These are phyloP conservation scores for Andricus grossulariae DNA, from an alignment of 1,140 invertebrate species.

Conservation along the genomic window DNA sequence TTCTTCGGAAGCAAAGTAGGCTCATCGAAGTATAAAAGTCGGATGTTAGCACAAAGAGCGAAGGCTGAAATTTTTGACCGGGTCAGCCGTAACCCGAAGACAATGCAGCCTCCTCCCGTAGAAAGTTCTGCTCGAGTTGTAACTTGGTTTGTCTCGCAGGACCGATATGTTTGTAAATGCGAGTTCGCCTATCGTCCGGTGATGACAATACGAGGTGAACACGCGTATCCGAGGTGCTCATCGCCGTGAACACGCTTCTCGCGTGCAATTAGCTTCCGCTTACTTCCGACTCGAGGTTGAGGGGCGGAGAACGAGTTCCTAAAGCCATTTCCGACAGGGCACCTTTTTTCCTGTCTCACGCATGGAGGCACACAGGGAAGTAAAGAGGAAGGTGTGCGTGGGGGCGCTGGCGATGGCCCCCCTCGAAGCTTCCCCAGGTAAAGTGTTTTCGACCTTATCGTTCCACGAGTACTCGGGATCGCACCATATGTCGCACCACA, in stretches of 20 bases:
- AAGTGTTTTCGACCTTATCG: constrained; percentile 60
- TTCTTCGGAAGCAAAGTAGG: too few relatives aligned
- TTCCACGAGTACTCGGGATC: constrained; percentile 49
- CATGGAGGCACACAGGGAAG: constrained; percentile 66
- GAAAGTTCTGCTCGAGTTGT: constrained; percentile 42
- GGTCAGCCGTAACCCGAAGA: constrained; percentile 56
- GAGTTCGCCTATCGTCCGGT: constrained; percentile 27
- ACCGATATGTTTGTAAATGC: constrained; percentile 1
- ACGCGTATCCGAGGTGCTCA: constrained; percentile 48
- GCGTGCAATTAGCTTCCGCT: constrained; percentile 68
- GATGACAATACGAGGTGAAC: constrained; percentile 41
- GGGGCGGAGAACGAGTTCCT: constrained; percentile 58
- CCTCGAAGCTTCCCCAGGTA: constrained; percentile 68
- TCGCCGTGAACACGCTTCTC: constrained; percentile 57
- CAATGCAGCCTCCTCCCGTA: constrained; percentile 47
- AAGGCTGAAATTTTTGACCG: constrained; percentile 4
- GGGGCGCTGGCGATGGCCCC: constrained; percentile 61
- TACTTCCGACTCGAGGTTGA: constrained; percentile 67
- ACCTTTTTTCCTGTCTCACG: constrained; percentile 68
- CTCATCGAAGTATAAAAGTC: constrained; percentile 12
- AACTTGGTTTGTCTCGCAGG: constrained; percentile 6
- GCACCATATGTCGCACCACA: constrained; percentile 71
- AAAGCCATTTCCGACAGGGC: constrained; percentile 71
- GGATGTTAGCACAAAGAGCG: constrained; percentile 28
- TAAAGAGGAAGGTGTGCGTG: constrained; percentile 56